Percentiles rank a stretch among this genome's conserved stretches.
Evolutionary conservation across 2,888 invertebrate species (phyloP).

Genomic region (Notodonta dromedarius): DNA sequence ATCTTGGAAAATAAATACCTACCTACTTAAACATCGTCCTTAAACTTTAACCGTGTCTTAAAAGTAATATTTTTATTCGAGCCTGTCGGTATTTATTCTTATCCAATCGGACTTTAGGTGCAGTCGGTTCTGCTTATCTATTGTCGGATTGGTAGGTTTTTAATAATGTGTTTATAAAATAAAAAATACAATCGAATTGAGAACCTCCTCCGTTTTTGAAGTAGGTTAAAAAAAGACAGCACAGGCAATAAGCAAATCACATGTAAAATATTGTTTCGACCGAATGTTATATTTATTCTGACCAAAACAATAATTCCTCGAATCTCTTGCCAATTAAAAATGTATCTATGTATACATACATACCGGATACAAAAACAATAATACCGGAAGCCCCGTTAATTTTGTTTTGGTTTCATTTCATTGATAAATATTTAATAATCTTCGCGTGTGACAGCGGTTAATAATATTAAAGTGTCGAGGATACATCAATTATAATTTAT

Average conservation of each 20-base stretch:
- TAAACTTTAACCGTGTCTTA: too few species aligned
- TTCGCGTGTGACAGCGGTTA: not conserved
- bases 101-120: too few species aligned
- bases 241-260: not conserved
- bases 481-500: not conserved
- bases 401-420: not conserved
- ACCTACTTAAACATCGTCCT: too few species aligned
- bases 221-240: too few species aligned
- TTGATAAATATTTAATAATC: not conserved
- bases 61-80: too few species aligned
- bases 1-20: too few species aligned
- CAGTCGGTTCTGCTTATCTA: too few species aligned
- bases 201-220: too few species aligned
- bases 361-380: not conserved
- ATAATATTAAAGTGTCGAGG: not conserved
- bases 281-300: not conserved
- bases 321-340: not conserved
- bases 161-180: too few species aligned
- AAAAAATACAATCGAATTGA: too few species aligned
- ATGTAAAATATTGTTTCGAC: not conserved
- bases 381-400: not conserved
- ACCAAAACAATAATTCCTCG: not conserved
- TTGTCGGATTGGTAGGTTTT: too few species aligned
- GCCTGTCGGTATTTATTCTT: too few species aligned
- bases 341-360: not conserved